A percentile compares a stretch with the other conserved stretches of the same genome.
phyloP scores from a whole-genome alignment of 2,113 vertebrate species.

The Gymnorhina tibicen region DNA sequence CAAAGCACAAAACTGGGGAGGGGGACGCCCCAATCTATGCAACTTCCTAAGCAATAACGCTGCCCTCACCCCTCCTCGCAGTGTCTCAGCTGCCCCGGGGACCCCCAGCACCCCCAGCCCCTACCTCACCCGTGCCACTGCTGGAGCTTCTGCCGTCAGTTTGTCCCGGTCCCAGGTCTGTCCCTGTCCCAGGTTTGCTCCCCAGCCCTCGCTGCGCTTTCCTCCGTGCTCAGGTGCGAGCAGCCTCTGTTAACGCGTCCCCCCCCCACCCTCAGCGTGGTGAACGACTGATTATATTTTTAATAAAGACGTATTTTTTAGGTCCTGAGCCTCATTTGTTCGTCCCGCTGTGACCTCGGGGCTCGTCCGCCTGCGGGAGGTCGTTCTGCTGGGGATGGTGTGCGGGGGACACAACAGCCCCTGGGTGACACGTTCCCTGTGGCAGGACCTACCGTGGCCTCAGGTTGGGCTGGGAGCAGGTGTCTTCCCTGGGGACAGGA shows the following conservation, averaged over 20 bases:
- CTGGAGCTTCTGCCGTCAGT: neutral
- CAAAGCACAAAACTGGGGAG: neutral
- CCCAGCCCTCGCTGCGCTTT: neutral
- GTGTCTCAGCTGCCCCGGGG: neutral
- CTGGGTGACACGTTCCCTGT: neutral
- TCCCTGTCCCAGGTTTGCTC: neutral
- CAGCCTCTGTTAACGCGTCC: fast-evolving
- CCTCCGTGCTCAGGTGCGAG: neutral
- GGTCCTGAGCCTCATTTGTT: neutral
- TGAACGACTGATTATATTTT: neutral
- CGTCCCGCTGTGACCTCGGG: fast-evolving
- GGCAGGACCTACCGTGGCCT: fast-evolving
- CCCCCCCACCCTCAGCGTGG: too few relatives aligned
- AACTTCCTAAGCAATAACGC: neutral
- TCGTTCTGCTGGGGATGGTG: neutral
- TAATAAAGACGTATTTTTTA: constrained; percentile 52
- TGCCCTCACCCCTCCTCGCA: neutral
- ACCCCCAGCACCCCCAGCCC: neutral
- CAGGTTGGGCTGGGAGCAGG: neutral
- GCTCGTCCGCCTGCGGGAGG: fast-evolving
- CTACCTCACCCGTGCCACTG: fast-evolving
- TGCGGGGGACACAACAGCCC: fast-evolving
- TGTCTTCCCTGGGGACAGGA: neutral
- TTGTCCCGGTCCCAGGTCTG: neutral
- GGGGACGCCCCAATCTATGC: neutral